phyloP scores from a whole-genome alignment of 2,113 vertebrate species.

The Aegithalos caudatus region DNA sequence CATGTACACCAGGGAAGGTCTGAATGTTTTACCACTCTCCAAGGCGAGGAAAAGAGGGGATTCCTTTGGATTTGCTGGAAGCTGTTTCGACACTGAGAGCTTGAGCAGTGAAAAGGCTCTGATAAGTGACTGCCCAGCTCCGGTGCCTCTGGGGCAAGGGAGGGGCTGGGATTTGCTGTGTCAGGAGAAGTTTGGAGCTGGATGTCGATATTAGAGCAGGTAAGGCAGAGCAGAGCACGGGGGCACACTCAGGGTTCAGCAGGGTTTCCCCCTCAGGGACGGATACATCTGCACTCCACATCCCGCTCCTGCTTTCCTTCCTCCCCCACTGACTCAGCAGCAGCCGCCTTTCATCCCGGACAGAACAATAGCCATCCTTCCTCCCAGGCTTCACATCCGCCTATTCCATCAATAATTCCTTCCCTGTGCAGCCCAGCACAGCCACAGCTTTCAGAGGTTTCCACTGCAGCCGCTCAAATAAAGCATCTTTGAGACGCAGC shows the following conservation, averaged over 20 bases:
- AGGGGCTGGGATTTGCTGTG: not conserved
- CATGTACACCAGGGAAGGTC: not conserved
- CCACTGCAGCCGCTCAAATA: not conserved
- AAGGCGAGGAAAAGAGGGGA: not conserved
- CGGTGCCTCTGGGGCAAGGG: fast-evolving
- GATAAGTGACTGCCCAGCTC: not conserved
- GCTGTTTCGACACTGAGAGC: not conserved
- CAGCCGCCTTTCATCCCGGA: not conserved
- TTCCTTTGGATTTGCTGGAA: not conserved
- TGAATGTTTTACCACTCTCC: fast-evolving
- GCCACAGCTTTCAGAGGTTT: not conserved
- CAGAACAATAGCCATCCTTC: conserved; percentile 12
- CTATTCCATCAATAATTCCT: not conserved
- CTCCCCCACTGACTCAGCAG: conserved; percentile 10
- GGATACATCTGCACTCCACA: not conserved
- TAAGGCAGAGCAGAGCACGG: not conserved
- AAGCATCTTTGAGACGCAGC: not conserved
- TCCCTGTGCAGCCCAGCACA: fast-evolving
- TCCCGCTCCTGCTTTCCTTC: not conserved
- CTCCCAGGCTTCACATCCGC: not conserved
- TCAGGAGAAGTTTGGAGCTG: not conserved
- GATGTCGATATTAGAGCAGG: not conserved
- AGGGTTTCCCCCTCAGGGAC: not conserved
- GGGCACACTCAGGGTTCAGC: not conserved
- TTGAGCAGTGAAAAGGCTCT: fast-evolving